phyloP scores from a whole-genome alignment of 2,113 vertebrate species.

The Rhabdomys dilectus region DNA sequence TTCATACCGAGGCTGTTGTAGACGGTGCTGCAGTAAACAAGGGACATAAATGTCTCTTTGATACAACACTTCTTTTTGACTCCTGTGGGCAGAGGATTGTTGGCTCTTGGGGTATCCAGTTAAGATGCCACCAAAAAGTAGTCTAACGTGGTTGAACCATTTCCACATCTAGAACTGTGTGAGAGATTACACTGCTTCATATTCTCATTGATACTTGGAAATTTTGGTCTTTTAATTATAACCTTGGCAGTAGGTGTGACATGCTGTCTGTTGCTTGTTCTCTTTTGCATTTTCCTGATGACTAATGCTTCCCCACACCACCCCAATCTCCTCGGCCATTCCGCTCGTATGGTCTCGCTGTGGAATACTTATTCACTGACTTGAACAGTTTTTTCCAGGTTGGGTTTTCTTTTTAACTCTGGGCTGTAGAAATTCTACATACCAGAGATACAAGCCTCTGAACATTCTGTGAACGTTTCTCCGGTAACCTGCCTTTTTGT shows the following conservation, averaged over 20 bases:
- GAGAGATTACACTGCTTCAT: not conserved
- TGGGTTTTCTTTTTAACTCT: not conserved
- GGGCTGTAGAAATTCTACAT: not conserved
- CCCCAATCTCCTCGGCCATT: not conserved
- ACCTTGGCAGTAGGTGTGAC: not conserved
- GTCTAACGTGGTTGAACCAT: not conserved
- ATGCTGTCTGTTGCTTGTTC: constrained; percentile 16
- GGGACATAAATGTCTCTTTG: not conserved
- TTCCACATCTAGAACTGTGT: not conserved
- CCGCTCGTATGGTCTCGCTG: constrained; percentile 13
- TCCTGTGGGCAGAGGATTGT: not conserved
- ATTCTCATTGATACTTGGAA: constrained; percentile 31
- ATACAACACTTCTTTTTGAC: not conserved
- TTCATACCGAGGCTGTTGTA: no score
- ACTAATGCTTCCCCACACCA: not conserved
- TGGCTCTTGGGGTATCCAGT: not conserved
- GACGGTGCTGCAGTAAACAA: not conserved
- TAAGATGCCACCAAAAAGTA: not conserved
- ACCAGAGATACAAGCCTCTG: not conserved
- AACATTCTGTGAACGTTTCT: not conserved
- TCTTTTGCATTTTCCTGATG: constrained; percentile 60
- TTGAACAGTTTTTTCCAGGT: not conserved
- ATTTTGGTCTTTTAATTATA: constrained; percentile 55
- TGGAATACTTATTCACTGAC: not conserved
- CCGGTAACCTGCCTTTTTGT: not conserved